Evolutionary conservation across 2,113 vertebrate genomes (phyloP), one percentile per base, ranked within the genome.

Genomic region (Paracanthobrama guichenoti): DNA sequence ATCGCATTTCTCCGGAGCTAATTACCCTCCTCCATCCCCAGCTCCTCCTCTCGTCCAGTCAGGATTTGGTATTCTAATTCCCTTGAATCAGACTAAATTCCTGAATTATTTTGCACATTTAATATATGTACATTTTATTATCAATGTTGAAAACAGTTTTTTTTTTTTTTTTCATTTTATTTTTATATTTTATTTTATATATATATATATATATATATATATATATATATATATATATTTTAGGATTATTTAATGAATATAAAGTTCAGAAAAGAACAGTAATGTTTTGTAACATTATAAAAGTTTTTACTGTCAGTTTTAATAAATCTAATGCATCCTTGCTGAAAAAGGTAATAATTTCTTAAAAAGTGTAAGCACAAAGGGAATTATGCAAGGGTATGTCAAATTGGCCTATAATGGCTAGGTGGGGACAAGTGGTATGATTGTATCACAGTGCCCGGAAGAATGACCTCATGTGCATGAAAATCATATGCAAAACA

Each of bases 401-500:
- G 81, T 62, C 50, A 42, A 22, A 80, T 83, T n/a, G 8, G 8
- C 28, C 24, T 18, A 81, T 78, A 57, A 31, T 84, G 46, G 53
- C 24, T 77, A 81, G 57, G 76, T 84, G 26, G 76, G 35, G 44
- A 44, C 28, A 67, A 87, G 69, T 48, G 62, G n/a, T 46, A 20
- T 75, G 46, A 84, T 55, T 87, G 81, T 87, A 39, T 85, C 57
- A 78, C 76, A 66, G 59, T 79, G 53, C 67, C 46, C 35, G 3
- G 48, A 87, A 82, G 46, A 66, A 73, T 81, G 60, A 83, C 75
- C 67, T 83, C 74, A 81, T 86, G 78, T 66, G 74, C 69, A 91
- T 90, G 88, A 69, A 90, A 82, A 89, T 78, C 84, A 44, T 85
- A 90, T 90, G 87, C 86, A 90, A 92, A 90, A 87, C 42, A 72